These are phyloP conservation scores for Argopecten irradians DNA, from an alignment of 1,140 invertebrate genomes.

Conservation along the genomic window DNA sequence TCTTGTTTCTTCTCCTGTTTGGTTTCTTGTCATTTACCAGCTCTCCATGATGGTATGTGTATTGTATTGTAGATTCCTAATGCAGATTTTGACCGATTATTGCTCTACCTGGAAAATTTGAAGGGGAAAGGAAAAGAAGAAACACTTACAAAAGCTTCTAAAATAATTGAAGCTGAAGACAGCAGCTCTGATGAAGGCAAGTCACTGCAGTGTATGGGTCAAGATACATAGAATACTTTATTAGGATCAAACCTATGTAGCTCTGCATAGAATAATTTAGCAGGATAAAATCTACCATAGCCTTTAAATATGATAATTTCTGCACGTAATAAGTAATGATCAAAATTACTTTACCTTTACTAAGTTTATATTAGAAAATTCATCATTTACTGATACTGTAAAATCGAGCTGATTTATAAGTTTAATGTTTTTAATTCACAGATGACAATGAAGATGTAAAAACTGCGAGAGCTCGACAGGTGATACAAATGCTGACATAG, in stretches of 20 bases:
- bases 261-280: no score
- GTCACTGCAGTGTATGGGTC: no score
- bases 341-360: no score
- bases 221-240: no score
- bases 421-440: neutral
- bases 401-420: neutral
- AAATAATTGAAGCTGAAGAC: conserved; percentile 41
- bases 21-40: neutral
- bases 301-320: no score
- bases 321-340: no score
- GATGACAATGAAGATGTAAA: neutral
- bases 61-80: conserved; percentile 50
- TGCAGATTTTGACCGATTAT: conserved; percentile 51
- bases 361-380: no score
- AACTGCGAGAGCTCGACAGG: neutral
- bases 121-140: conserved; percentile 54
- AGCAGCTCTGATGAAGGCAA: conserved; percentile 28
- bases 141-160: conserved; percentile 52
- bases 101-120: conserved; percentile 57
- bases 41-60: conserved; percentile 2
- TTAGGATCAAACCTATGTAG: no score
- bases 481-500: neutral
- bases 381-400: no score
- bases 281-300: no score
- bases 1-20: neutral